phyloP scores from a whole-genome alignment of 2,888 invertebrate species.

The Thymelicus acteon region DNA sequence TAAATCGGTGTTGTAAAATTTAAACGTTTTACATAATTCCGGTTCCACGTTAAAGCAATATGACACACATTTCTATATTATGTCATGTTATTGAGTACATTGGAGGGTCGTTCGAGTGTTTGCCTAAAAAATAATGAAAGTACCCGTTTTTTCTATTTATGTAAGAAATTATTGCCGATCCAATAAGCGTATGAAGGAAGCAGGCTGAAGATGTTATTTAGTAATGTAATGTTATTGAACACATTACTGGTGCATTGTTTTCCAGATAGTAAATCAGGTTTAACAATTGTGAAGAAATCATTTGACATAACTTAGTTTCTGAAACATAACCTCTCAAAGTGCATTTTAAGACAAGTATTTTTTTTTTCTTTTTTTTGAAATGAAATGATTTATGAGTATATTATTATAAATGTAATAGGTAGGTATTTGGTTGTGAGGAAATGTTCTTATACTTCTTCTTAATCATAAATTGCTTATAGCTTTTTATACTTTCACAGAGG shows the following conservation, averaged over 20 bases:
- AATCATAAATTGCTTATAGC: too few species aligned
- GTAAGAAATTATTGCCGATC: slow-evolving; percentile 43
- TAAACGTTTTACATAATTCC: slow-evolving; percentile 47
- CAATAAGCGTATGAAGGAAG: slow-evolving; percentile 20
- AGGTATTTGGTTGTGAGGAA: too few species aligned
- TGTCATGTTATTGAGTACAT: slow-evolving; percentile 60
- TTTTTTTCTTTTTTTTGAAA: too few species aligned
- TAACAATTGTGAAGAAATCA: too few species aligned
- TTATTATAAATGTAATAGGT: too few species aligned
- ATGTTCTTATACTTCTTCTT: too few species aligned
- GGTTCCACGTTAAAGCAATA: slow-evolving; percentile 47
- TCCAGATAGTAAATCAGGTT: background rate
- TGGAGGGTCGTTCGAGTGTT: slow-evolving; percentile 48
- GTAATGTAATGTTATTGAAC: slow-evolving; percentile 6
- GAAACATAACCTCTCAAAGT: too few species aligned
- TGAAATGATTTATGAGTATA: too few species aligned
- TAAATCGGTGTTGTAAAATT: slow-evolving; percentile 25
- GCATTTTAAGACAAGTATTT: too few species aligned
- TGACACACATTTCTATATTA: slow-evolving; percentile 69
- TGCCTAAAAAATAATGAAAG: slow-evolving; percentile 49
- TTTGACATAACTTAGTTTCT: too few species aligned
- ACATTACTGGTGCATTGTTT: background rate
- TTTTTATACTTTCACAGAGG: too few species aligned
- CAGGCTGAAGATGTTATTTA: slow-evolving; percentile 16
- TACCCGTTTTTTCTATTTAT: slow-evolving; percentile 55